phyloP scores from a whole-genome alignment of 2,888 invertebrate genomes.

The Halictus quadricinctus region DNA sequence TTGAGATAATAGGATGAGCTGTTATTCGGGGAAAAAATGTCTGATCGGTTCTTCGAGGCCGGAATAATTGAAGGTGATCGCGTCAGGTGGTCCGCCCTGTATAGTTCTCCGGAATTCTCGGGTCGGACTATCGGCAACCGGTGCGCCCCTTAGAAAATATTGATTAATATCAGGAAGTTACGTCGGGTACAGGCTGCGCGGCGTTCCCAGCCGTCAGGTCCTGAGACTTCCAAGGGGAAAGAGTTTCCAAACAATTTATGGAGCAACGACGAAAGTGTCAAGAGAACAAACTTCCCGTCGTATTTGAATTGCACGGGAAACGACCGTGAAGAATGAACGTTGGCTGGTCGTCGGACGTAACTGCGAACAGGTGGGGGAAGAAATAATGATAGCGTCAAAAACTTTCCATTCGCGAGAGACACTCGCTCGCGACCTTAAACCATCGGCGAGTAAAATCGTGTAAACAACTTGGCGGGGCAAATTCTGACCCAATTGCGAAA shows the following conservation, averaged over 20 bases:
- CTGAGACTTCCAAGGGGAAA: neutral
- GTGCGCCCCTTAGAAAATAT: conserved; percentile 9
- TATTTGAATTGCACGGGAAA: conserved; percentile 24
- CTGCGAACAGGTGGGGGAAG: neutral
- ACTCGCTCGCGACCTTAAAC: neutral
- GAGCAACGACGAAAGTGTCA: conserved; percentile 23
- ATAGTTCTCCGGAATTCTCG: neutral
- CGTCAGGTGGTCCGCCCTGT: neutral
- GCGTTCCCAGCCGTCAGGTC: conserved; percentile 8
- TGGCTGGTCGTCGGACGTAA: neutral
- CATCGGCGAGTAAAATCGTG: neutral
- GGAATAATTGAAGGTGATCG: neutral
- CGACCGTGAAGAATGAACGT: conserved; percentile 19
- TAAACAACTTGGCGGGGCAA: neutral
- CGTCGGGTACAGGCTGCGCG: conserved; percentile 24
- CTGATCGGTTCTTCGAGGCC: neutral
- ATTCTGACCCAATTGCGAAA: neutral
- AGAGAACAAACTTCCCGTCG: conserved; percentile 27
- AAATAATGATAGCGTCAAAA: neutral
- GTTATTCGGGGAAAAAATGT: neutral
- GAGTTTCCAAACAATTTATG: conserved; percentile 33
- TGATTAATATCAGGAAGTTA: conserved; percentile 26
- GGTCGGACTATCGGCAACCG: neutral
- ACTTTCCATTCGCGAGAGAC: neutral
- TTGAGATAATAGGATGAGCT: too few species aligned